Evolutionary conservation across 2,888 invertebrate genomes (phyloP).

Genomic region (Nephrocerus scutellatus): DNA sequence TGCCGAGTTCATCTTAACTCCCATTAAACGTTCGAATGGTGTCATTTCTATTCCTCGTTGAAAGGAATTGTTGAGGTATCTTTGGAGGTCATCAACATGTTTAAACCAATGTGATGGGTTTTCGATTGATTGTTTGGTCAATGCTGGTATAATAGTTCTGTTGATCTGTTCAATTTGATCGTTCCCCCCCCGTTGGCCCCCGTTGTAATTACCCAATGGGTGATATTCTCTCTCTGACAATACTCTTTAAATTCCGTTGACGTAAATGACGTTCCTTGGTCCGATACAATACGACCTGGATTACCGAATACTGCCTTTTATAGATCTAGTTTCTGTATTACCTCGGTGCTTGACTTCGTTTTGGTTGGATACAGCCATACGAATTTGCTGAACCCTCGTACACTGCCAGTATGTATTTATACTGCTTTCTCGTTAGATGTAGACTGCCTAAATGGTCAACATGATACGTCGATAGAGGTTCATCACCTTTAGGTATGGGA

Average conservation of each 20-base stretch:
- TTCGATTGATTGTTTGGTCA: too few species aligned
- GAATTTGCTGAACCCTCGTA: conserved; percentile 40
- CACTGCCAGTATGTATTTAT: conserved; percentile 32
- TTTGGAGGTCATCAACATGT: too few species aligned
- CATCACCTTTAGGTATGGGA: conserved; percentile 19
- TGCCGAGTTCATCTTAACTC: too few species aligned
- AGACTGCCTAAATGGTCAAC: conserved; percentile 39
- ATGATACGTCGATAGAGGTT: conserved; percentile 24
- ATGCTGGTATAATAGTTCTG: too few species aligned
- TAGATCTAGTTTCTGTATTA: conserved; percentile 27
- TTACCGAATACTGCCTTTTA: conserved; percentile 38
- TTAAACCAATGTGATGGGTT: too few species aligned
- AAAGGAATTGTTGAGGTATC: too few species aligned
- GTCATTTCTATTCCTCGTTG: too few species aligned
- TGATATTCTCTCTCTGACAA: conserved; percentile 34
- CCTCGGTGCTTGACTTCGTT: conserved; percentile 30
- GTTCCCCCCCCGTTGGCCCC: conserved; percentile 36
- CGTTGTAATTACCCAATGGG: conserved; percentile 26
- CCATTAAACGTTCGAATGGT: too few species aligned
- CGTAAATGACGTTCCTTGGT: conserved; percentile 34
- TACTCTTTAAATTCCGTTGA: conserved; percentile 31
- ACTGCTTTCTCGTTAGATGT: conserved; percentile 26
- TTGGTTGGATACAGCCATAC: conserved; percentile 38
- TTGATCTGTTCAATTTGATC: conserved; percentile 38
- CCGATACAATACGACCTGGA: conserved; percentile 34